These are phyloP conservation scores for Chloebia gouldiae DNA, from an alignment of 2,113 vertebrate genomes.

Conservation along the genomic window DNA sequence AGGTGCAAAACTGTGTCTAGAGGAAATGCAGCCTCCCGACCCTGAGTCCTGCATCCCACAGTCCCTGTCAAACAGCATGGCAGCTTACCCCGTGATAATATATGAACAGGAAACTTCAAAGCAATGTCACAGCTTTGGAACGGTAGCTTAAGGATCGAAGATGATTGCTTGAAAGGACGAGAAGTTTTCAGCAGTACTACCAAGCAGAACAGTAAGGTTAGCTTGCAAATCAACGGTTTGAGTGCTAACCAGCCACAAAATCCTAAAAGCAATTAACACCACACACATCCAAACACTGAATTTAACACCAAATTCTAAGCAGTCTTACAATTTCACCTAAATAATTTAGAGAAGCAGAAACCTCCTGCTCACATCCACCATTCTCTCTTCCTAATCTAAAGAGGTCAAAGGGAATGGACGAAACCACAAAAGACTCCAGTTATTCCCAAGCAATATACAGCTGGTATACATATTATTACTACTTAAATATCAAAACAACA, in stretches of 20 bases:
- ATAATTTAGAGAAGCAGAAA: neutral
- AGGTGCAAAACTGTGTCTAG: neutral
- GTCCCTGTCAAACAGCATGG: neutral
- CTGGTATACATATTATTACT: neutral
- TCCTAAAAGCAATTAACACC: neutral
- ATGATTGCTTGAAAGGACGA: neutral
- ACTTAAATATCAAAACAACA: neutral
- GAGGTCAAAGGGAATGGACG: neutral
- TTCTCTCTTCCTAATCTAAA: neutral
- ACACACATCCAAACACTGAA: neutral
- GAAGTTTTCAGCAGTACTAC: neutral
- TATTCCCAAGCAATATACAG: neutral
- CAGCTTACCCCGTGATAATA: neutral
- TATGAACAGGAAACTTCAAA: slow-evolving; percentile 20
- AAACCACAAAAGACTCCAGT: neutral
- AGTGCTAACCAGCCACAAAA: neutral
- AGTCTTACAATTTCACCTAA: neutral
- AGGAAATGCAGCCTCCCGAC: neutral
- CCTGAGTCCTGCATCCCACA: neutral
- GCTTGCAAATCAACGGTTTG: neutral
- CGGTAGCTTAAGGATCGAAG: neutral
- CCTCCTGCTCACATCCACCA: neutral
- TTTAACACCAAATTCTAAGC: neutral
- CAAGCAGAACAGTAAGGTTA: neutral
- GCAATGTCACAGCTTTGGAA: neutral